Evolutionary conservation across 1,140 invertebrate species (phyloP), one percentile per base, ranked within the genome.

Genomic region (Tachypleus tridentatus): DNA sequence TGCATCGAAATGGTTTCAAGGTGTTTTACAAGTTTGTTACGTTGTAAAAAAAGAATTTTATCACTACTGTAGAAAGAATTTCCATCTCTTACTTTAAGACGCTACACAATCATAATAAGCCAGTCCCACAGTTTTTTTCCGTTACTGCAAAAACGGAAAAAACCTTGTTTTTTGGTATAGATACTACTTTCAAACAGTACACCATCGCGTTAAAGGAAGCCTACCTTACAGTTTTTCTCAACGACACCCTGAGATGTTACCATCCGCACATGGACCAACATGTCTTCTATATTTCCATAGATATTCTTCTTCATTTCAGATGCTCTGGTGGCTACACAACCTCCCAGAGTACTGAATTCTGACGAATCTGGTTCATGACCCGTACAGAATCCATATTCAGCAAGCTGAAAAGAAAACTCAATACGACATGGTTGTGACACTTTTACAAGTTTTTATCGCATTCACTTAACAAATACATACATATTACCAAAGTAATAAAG

Each of bases 241-340:
- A 98, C 76, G 0, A 88, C 86, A 51, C 95, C 89, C 49, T 78
- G 80, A 0, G 89, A 81, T 0, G 91, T 95, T 0, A 95, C 90
- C 83, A 93, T 88, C 74, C 86, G 87, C 0, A 93, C 85, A 70
- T 93, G 86, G 4, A 98, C 86, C 3, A 98, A 76, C 11, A 98
- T 76, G 76, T 97, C 93, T 79, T 97, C 93, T 64, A 98, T 98
- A 74, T 98, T 98, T 1, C 95, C 95, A 72, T 98, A 99, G 0
- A 88, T 85, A 75, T 98, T 98, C 78, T 98, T 99, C 78, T 99
- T 99, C 96, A 99, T 99, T 8, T 96, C 96, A 48, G 93, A 97
- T 0, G 96, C 96, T 70, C 95, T 78, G 0, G 96, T 99, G 0
- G 95, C 93, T 7, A 99, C 91, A 96, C 96, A 99, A 29, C 96